These are phyloP conservation scores for Willisornis vidua DNA, from an alignment of 2,113 vertebrate genomes.

Conservation along the genomic window DNA sequence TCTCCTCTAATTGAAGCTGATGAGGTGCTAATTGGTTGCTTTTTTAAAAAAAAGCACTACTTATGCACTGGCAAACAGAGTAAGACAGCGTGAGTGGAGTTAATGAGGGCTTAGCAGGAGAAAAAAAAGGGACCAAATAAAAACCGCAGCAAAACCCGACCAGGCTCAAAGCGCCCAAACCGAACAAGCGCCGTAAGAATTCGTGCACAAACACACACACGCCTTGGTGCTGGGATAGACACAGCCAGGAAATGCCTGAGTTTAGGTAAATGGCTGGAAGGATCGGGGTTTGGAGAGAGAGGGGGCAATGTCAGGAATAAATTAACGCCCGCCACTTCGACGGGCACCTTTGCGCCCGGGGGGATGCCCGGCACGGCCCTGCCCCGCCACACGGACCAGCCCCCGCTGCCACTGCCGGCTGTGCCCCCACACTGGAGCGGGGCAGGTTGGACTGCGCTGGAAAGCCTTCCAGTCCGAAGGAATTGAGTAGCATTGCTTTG, in stretches of 20 bases:
- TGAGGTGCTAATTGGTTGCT: conserved; percentile 99
- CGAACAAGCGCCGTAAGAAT: background rate
- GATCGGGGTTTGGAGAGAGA: background rate
- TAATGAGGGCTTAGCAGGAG: conserved; percentile 90
- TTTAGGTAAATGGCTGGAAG: background rate
- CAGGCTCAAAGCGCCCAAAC: background rate
- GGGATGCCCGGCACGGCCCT: background rate
- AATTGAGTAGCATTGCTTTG: background rate
- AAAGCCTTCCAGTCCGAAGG: background rate
- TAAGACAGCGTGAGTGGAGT: conserved; percentile 91
- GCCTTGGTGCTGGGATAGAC: background rate
- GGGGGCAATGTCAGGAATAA: background rate
- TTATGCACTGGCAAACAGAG: conserved; percentile 85
- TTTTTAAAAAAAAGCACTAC: conserved; percentile 79
- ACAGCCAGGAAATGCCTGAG: background rate
- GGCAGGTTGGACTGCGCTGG: accelerated
- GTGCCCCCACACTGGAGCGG: background rate
- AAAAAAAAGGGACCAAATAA: background rate
- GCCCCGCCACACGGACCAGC: background rate
- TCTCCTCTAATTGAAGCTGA: conserved; percentile 99
- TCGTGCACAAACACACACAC: background rate
- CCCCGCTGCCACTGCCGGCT: background rate
- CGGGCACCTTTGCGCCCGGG: no score
- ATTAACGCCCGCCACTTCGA: no score
- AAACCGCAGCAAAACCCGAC: background rate